These are phyloP conservation scores for Solea solea DNA, from an alignment of 2,113 vertebrate species.

Conservation along the genomic window DNA sequence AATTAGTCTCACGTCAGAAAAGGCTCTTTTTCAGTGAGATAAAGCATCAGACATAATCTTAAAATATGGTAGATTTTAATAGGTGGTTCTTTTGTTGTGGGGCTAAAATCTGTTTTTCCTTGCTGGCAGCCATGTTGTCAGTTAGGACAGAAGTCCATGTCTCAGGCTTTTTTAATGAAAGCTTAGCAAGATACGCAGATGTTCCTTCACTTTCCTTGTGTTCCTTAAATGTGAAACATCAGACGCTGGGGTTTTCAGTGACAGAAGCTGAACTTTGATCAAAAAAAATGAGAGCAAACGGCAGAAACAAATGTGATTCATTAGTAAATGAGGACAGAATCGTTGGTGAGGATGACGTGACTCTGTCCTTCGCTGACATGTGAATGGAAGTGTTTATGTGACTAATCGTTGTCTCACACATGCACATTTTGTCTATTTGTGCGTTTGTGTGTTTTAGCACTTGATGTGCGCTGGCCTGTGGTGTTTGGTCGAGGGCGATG, in stretches of 20 bases:
- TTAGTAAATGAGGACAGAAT: not conserved
- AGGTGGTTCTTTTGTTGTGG: not conserved
- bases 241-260: not conserved
- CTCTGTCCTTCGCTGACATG: not conserved
- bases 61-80: not conserved
- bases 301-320: not conserved
- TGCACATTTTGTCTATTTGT: conserved; percentile 1
- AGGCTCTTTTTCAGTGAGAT: not conserved
- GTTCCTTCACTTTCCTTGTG: no score
- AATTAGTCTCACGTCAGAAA: not conserved
- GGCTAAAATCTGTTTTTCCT: not conserved
- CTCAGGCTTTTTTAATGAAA: no score
- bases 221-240: not conserved
- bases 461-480: conserved; percentile 88
- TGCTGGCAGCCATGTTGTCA: not conserved
- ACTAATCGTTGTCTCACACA: not conserved
- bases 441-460: conserved; percentile 81
- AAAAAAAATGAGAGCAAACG: not conserved
- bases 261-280: not conserved
- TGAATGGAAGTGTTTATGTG: accelerated
- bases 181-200: no score
- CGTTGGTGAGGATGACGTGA: not conserved
- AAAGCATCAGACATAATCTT: not conserved
- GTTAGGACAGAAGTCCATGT: no score
- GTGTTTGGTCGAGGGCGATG: conserved; percentile 95